Base-by-base conservation (phyloP, 2,888 invertebrate species). In the Cremastinae sp. region DNA sequence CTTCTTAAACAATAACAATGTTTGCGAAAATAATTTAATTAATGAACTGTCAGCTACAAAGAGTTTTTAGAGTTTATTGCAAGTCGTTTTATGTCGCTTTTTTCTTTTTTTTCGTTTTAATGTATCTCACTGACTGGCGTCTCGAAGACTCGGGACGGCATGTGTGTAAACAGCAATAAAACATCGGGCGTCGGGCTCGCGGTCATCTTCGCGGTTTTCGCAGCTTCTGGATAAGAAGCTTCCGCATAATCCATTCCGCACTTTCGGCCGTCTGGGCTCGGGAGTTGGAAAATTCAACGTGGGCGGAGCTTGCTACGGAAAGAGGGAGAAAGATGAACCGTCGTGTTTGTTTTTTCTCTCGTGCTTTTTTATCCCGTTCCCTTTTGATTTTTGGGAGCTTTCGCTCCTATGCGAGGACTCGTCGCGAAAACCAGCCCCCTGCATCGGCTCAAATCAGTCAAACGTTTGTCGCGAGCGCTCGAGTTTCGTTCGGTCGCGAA, bases 81-180 rank as follows among this genome's bases (percentile, higher is more conserved):
- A 68, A 55, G 74, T 68, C 68, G 43, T 43, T 59, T 70, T 16
- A 61, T 61, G 35, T 53, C 37, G 37, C 28, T 28, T 28, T 55
- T n/a, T n/a, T n/a, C n/a, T n/a, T n/a, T n/a, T n/a, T n/a, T n/a
- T n/a, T n/a, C n/a, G n/a, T 55, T 65, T 41, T 39, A 20, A 20
- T 64, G 35, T 41, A 51, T 41, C 39, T 39, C 35, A 35, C 43
- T 66, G 22, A 51, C 59, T 51, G 53, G 59, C 51, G 66, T 72
- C 72, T 39, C 73, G 58, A 51, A 71, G 76, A 69, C 64, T 73
- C 77, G 61, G 73, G 81, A 82, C 83, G 81, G 85, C 86, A 86
- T 86, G 86, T 86, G 86, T 86, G 85, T 86, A 86, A 86, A 86
- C 86, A 86, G 86, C 84, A 86, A 86, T 86, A 86, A 86, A 86